Evolutionary conservation across 2,888 invertebrate genomes (phyloP), one percentile per base, ranked within the genome.

Genomic region (Tinea pellionella): DNA sequence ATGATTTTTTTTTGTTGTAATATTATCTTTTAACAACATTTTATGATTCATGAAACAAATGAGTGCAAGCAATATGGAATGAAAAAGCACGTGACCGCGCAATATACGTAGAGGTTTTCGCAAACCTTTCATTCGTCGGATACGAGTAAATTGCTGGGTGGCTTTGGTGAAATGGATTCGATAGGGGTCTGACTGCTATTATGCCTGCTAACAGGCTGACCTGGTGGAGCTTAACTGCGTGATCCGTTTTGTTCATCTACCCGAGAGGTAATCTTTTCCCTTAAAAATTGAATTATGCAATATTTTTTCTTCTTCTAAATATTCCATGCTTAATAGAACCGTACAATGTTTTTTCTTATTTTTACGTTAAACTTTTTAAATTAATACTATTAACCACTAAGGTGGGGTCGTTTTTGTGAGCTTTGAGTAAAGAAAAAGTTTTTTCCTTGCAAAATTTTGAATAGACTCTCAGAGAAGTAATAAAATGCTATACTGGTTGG

Each of bases 11-110:
- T 12, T 37, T 37, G 37, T 12, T 37, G 37, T 37, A 9, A 37
- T 37, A 37, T 47, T n/a, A 47, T 47, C 47, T 47, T 47, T 47
- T 47, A 47, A 47, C 47, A 47, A 47, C 47, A 47, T 47, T 47
- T 47, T 47, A 16, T 16, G 47, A 37, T 37, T 37, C 37, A 37
- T 37, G 47, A 47, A 47, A 13, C 47, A 47, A 13, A 47, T 1
- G n/a, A 47, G 9, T 15, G 47, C 47, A 47, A 47, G 15, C 47
- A 47, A 47, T 47, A 16, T 47, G 47, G 4, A 15, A 47, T 47
- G 16, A 47, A 24, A 24, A 24, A 47, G 16, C 13, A 13, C 47
- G 9, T 47, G 47, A n/a, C 3, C 47, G 6, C 47, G 16, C 13
- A 47, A 47, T 47, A 47, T 47, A 15, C 15, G 12, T 47, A 37